These are phyloP conservation scores for Pseudomyrmex dendroicus DNA, from an alignment of 1,140 invertebrate species.

Conservation along the genomic window DNA sequence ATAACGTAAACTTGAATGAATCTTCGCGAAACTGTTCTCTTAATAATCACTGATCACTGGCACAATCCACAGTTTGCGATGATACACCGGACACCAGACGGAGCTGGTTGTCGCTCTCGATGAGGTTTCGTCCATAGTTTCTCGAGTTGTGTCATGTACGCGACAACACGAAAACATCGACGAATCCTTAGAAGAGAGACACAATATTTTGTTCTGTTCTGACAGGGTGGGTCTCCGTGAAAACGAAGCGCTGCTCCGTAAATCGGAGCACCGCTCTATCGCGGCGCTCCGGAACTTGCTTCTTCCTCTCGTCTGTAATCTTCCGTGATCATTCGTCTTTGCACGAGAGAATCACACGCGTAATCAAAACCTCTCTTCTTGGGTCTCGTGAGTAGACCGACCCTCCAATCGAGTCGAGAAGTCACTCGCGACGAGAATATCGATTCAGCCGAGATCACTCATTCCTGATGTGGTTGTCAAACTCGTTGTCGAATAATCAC, in stretches of 20 bases:
- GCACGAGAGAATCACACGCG: constrained; percentile 38
- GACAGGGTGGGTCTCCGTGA: constrained; percentile 51
- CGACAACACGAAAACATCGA: constrained; percentile 21
- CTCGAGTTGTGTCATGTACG: constrained; percentile 5
- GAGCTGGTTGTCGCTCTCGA: constrained; percentile 55
- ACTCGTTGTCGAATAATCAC: constrained; percentile 48
- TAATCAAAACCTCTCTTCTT: background rate
- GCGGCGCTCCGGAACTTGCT: constrained; percentile 1
- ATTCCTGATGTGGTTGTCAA: constrained; percentile 42
- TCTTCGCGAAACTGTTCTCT: constrained; percentile 34
- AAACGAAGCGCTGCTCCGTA: background rate
- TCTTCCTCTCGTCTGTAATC: background rate
- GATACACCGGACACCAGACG: constrained; percentile 54
- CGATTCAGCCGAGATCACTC: constrained; percentile 61
- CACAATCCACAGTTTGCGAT: constrained; percentile 71
- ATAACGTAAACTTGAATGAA: background rate
- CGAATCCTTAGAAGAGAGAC: too few species aligned
- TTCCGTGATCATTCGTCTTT: background rate
- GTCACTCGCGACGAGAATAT: constrained; percentile 65
- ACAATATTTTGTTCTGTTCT: background rate
- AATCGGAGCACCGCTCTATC: constrained; percentile 36
- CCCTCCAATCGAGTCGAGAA: constrained; percentile 21
- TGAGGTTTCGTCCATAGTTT: constrained; percentile 62
- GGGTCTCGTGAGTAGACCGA: background rate
- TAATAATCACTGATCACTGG: constrained; percentile 59